Evolutionary conservation across 2,888 invertebrate genomes (phyloP).

Genomic region (Zygaena filipendulae): DNA sequence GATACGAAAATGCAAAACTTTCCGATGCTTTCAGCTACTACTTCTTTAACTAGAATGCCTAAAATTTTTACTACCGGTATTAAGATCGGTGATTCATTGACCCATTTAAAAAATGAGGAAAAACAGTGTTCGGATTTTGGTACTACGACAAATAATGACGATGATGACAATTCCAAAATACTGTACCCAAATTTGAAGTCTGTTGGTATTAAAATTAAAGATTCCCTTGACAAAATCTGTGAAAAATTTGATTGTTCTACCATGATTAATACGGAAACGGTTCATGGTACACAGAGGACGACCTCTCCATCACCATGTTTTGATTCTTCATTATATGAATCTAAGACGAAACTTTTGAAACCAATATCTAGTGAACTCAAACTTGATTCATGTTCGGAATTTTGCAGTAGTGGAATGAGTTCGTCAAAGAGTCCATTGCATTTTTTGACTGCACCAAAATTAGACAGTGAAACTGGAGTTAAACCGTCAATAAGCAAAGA

Average conservation of each 20-base stretch:
- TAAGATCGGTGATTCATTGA: conserved; percentile 28
- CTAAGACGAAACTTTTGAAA: conserved; percentile 21
- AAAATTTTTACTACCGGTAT: conserved; percentile 28
- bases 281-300: too few relatives aligned
- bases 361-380: conserved; percentile 22
- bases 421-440: conserved; percentile 12
- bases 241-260: conserved; percentile 18
- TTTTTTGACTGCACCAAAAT: conserved; percentile 14
- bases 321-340: too few relatives aligned
- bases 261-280: conserved; percentile 1
- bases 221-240: conserved; percentile 25
- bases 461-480: conserved; percentile 20
- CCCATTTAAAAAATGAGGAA: conserved; percentile 15
- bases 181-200: conserved; percentile 22
- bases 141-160: conserved; percentile 19
- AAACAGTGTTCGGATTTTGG: conserved; percentile 26
- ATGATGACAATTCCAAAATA: conserved; percentile 15
- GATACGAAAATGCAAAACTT: conserved; percentile 25
- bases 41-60: conserved; percentile 29
- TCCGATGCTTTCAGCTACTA: conserved; percentile 28
- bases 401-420: conserved; percentile 18
- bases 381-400: conserved; percentile 25
- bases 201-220: conserved; percentile 32
- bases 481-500: conserved; percentile 18
- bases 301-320: too few relatives aligned